Percentiles rank a stretch among this genome's conserved stretches.
phyloP scores from a whole-genome alignment of 2,113 vertebrate species.

The Nibea coibor region DNA sequence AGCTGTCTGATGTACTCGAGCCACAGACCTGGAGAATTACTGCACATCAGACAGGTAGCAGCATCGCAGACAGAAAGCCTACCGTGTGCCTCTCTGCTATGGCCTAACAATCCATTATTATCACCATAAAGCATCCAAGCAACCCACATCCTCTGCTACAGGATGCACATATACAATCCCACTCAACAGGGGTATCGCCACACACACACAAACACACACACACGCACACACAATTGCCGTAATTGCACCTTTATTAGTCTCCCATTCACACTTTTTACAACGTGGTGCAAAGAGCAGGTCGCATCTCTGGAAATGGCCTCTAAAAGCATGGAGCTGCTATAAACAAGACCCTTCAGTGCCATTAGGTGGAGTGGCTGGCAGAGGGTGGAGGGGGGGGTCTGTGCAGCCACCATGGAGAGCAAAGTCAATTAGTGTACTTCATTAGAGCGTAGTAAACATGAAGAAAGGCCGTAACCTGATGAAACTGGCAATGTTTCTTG shows the following conservation, averaged over 20 bases:
- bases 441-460: conserved; percentile 62
- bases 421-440: conserved; percentile 75
- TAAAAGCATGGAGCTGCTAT: conserved; percentile 76
- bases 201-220: conserved; percentile 17
- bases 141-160: conserved; percentile 29
- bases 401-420: conserved; percentile 30
- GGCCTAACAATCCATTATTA: conserved; percentile 49
- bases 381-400: not conserved
- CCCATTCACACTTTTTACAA: conserved; percentile 80
- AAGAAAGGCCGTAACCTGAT: conserved; percentile 30
- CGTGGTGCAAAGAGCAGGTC: conserved; percentile 67
- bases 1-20: not conserved
- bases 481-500: conserved; percentile 5
- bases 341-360: conserved; percentile 73
- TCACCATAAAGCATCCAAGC: conserved; percentile 49
- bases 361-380: conserved; percentile 75
- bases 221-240: conserved; percentile 63
- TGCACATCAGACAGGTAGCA: not conserved
- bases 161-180: conserved; percentile 23
- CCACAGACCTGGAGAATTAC: conserved; percentile 4
- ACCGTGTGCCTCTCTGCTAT: not conserved
- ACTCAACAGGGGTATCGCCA: conserved; percentile 18
- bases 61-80: conserved; percentile 23
- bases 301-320: conserved; percentile 76
- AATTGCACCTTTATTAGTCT: conserved; percentile 81